Base-by-base conservation (phyloP, 2,888 invertebrate species). In the Lithosia quadra region DNA sequence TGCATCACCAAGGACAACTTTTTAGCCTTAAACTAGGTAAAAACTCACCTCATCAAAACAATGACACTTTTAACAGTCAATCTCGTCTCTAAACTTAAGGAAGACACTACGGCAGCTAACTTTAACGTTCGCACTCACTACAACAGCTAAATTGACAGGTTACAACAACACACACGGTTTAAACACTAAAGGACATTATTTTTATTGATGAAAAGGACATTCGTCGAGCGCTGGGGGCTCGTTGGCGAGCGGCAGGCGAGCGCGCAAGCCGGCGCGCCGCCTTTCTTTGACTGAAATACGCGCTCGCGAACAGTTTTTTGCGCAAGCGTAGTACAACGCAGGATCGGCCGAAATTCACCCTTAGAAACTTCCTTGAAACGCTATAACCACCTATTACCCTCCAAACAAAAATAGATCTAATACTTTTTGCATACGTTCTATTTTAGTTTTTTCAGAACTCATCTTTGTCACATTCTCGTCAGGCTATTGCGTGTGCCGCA, bases 231-330 rank as follows among this genome's bases (percentile, higher is more conserved):
- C 81, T 91, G 67, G 68, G 85, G 91, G 84, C 89, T 87, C 83
- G 77, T 88, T 90, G 85, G 89, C 89, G 84, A 89, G 85, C 86
- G 95, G 95, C 95, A 89, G 95, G 93, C 95, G 95, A 87, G 92
- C 96, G 90, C 95, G 95, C 91, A 91, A 95, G 81, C 94, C 94
- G 88, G 95, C 96, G 87, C 95, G 95, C 91, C 95, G 95, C 90
- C 94, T 89, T 83, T 86, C 87, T 92, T 88, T 90, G 88, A 93
- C 91, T 92, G 90, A 90, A 88, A 84, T 84, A 80, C 86, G 86
- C 87, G 88, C 83, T 90, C 86, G 81, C 79, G 83, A 85, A 86
- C 77, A 80, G 80, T 80, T 87, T 87, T 88, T 88, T 85, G 92
- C 94, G 94, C 94, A 94, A 78, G 93, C 93, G 93, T 89, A 84